phyloP scores from a whole-genome alignment of 2,797 vertebrate genomes.

The Myripristis jacobus region DNA sequence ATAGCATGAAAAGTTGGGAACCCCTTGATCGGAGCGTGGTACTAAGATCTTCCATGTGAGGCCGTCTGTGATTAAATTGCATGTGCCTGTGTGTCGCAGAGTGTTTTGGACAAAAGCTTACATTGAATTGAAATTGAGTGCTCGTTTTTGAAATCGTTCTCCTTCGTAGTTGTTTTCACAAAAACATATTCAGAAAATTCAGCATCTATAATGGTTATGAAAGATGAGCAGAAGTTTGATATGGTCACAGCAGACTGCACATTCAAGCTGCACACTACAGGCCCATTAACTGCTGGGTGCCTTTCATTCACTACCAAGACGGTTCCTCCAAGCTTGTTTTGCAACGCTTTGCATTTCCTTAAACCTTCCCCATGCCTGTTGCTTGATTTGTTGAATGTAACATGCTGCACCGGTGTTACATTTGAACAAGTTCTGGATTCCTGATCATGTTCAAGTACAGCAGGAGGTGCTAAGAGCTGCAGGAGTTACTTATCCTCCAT shows the following conservation, averaged over 20 bases:
- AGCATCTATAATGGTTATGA: neutral
- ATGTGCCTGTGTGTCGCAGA: too few species aligned
- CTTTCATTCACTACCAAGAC: constrained; percentile 20
- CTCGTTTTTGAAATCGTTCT: too few species aligned
- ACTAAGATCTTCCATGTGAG: too few species aligned
- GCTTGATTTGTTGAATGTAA: constrained; percentile 29
- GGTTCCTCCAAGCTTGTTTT: constrained; percentile 24
- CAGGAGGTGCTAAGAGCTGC: too few species aligned
- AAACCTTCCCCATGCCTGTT: constrained; percentile 9
- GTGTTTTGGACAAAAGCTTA: neutral
- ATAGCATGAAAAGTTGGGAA: too few species aligned
- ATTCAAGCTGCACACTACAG: constrained; percentile 28
- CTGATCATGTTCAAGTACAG: constrained; percentile 1
- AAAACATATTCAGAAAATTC: neutral
- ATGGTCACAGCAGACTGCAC: constrained; percentile 44
- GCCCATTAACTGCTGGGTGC: constrained; percentile 19
- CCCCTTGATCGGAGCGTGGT: too few species aligned
- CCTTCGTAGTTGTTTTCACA: too few species aligned
- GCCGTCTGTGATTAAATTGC: too few species aligned
- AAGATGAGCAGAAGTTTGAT: constrained; percentile 11
- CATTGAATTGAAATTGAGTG: neutral
- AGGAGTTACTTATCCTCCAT: neutral
- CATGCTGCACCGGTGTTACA: constrained; percentile 25
- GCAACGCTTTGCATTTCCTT: constrained; percentile 33
- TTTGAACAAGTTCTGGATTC: constrained; percentile 32